These are phyloP conservation scores for Argentina silus DNA, from an alignment of 2,797 vertebrate genomes.

Conservation along the genomic window DNA sequence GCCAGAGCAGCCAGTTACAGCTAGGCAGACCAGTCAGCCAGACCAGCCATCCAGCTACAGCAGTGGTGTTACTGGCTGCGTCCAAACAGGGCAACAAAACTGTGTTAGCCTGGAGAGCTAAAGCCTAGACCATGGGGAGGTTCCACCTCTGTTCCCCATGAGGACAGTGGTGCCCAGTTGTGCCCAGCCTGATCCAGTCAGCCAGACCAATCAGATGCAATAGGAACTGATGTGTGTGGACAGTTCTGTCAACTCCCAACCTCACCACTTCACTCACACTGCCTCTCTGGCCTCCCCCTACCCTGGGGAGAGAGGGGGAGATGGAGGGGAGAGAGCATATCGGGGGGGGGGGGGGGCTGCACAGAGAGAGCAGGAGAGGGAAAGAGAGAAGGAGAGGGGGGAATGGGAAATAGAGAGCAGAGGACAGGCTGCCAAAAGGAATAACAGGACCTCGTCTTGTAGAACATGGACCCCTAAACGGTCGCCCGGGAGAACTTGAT, in stretches of 20 bases:
- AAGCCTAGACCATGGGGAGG: no score
- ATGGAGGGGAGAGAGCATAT: constrained; percentile 15
- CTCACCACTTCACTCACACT: neutral
- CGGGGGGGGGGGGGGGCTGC: constrained; percentile 20
- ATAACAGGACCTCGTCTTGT: constrained; percentile 38
- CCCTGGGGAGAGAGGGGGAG: neutral
- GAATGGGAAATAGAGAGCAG: constrained; percentile 26
- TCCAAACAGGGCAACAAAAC: no score
- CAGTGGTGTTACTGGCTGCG: no score
- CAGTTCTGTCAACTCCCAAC: neutral
- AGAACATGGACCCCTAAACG: constrained; percentile 41
- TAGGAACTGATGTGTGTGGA: neutral
- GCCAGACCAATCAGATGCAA: neutral
- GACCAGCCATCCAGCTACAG: no score
- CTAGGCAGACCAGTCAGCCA: no score
- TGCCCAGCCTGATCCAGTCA: neutral
- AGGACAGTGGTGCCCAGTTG: no score
- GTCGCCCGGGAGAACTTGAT: constrained; percentile 24
- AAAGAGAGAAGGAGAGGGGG: constrained; percentile 17
- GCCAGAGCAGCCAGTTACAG: no score
- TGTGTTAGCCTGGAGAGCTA: no score
- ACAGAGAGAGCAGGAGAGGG: constrained; percentile 33
- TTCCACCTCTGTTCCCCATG: no score
- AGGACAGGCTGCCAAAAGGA: constrained; percentile 35
- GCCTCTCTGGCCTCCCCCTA: neutral